Percentiles rank a stretch among this genome's conserved stretches.
Conservation (phyloP, 1,140 invertebrate species). For the Chrysoperla carnea region DNA sequence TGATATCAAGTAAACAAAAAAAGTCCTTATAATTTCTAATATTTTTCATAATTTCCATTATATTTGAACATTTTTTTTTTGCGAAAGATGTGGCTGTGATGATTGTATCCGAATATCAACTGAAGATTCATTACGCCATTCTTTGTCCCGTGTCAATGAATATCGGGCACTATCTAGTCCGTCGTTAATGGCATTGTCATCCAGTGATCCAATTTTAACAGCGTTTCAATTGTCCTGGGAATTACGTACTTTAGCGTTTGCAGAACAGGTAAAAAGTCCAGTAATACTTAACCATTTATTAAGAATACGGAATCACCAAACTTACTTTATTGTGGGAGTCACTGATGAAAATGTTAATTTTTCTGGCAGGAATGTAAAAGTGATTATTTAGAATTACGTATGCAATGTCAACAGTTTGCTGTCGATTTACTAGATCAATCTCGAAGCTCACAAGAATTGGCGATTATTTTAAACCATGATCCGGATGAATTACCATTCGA, state of each 20-base stretch:
- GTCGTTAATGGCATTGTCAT: constrained; percentile 72
- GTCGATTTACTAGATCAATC: constrained; percentile 80
- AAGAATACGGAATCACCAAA: not conserved
- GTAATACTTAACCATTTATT: not conserved
- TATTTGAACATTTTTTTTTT: too few relatives aligned
- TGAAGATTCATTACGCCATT: constrained; percentile 67
- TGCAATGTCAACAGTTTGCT: constrained; percentile 80
- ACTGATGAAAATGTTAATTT: too few relatives aligned
- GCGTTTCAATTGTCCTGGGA: constrained; percentile 75
- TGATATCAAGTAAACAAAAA: constrained; percentile 42
- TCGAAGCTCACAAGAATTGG: constrained; percentile 73
- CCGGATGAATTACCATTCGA: constrained; percentile 45
- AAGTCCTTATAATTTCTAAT: not conserved
- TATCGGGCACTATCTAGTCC: constrained; percentile 84
- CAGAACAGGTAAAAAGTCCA: constrained; percentile 40
- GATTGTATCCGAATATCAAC: constrained; percentile 52
- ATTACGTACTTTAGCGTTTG: constrained; percentile 51
- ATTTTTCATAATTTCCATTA: not conserved
- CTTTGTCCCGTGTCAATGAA: constrained; percentile 77
- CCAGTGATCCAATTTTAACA: constrained; percentile 66
- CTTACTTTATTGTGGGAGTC: constrained; percentile 2
- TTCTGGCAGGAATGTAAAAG: constrained; percentile 44
- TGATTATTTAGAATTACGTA: constrained; percentile 62
- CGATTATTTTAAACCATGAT: constrained; percentile 80
- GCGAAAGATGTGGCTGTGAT: constrained; percentile 55